Base-by-base conservation (phyloP, 2,113 vertebrate species). In the Xenopus borealis region DNA sequence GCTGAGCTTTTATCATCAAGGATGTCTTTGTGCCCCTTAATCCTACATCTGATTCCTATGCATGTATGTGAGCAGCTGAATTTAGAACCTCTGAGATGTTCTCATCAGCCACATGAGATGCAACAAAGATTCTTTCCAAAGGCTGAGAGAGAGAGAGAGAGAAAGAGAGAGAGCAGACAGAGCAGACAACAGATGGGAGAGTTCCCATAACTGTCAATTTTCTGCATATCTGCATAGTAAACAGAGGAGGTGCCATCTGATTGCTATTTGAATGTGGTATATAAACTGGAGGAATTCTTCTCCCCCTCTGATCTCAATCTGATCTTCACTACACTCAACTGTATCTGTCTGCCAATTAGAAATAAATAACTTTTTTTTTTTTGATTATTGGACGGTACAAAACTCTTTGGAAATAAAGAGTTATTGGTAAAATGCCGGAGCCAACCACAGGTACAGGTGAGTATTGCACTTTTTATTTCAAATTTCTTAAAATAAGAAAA, bases 391-490 rank as follows among this genome's bases (percentile, higher is more conserved):
- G 82, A 83, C 78, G 72, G 59, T 71, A 86, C 81, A 81, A 84
- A 68, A 76, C 80, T 80, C 74, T 71, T 72, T 82, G 77, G 90
- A 82, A 89, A 84, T 88, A 85, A 87, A 89, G 83, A 85, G 67
- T 27, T 78, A 69, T 64, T 79, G 81, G 78, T 79, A 81, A 71
- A 85, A 93, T 93, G 92, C 92, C 92, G 70, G 92, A 93, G 84
- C 92, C 92, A 81, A 89, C 89, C 52, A 89, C 89, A 82, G 91
- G 88, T 77, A 86, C 89, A 65, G 92, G 92, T 93, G 89, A 91
- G 91, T 45, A 44, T 75, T 40, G 47, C 53, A 11, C 23, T 44
- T 55, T 57, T 9, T 10, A 19, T 64, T 27, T 27, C 20, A 52
- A 45, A 33, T 63, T 52, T 20, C 11, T 50, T 50, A 13, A 12